Evolutionary conservation across 2,888 invertebrate species (phyloP), one percentile per base, ranked within the genome.

Genomic region (Globia sparganii): DNA sequence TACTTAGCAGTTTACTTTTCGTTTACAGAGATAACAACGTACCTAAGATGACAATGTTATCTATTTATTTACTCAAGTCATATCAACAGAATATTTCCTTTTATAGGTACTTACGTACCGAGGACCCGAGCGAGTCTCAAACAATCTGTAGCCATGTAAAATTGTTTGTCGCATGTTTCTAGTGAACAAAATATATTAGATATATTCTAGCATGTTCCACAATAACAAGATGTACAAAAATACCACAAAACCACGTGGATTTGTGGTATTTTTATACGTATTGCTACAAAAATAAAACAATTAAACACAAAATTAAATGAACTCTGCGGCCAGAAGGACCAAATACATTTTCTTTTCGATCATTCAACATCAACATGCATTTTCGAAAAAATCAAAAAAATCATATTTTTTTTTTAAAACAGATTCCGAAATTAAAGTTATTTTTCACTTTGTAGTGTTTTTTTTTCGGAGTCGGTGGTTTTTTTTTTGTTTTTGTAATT

Each of bases 211-310:
- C 21, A 25, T 37, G 37, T 76, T 76, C 25, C 21, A 62, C 49
- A 80, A 34, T 18, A 72, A 28, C 49, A 43, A 40, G 5, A 31
- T 61, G 3, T 53, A 15, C 28, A 34, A 18, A 75, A 49, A 65
- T 81, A 75, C 11, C 21, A 46, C 15, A 66, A n/a, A 37, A 43
- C 37, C 43, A 62, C 53, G n/a, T 56, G 37, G 28, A 59, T 31
- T 31, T n/a, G n/a, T n/a, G n/a, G n/a, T n/a, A n/a, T n/a, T n/a
- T n/a, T n/a, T n/a, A n/a, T n/a, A n/a, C n/a, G n/a, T n/a, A 64
- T 31, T 56, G n/a, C 15, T 34, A 34, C 31, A 76, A 40, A 80
- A 74, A 76, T 75, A 64, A n/a, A 40, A n/a, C 81, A n/a, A 61
- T 25, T 58, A 40, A 21, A 34, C 28, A 37, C 31, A 58, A 31